A percentile compares a stretch with the other conserved stretches of the same genome.
These are phyloP conservation scores for Gambelia wislizenii DNA, from an alignment of 2,797 vertebrate species.

Conservation along the genomic window DNA sequence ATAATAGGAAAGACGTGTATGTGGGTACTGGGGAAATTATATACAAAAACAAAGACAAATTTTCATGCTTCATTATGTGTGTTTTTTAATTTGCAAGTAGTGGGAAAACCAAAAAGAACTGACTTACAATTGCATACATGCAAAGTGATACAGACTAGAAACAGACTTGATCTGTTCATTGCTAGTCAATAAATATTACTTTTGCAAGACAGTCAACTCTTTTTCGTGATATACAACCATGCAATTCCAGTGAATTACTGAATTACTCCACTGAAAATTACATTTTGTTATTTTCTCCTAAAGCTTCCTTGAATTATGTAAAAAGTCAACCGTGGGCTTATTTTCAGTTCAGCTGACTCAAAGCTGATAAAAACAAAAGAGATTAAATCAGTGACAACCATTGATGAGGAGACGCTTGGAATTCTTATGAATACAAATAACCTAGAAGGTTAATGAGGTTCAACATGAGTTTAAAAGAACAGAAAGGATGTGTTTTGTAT, in stretches of 20 bases:
- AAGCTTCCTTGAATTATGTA: conserved; percentile 64
- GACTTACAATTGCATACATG: not conserved
- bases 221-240: conserved; percentile 50
- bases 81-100: not conserved
- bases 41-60: not conserved
- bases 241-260: conserved; percentile 50
- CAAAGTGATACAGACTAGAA: not conserved
- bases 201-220: conserved; percentile 17
- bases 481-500: conserved; percentile 50
- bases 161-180: not conserved
- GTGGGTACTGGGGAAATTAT: no score
- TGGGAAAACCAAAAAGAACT: not conserved
- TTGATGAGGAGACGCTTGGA: conserved; percentile 58
- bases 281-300: conserved; percentile 46
- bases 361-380: conserved; percentile 56
- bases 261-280: conserved; percentile 60
- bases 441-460: conserved; percentile 74
- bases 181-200: not conserved
- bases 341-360: conserved; percentile 50
- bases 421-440: conserved; percentile 71
- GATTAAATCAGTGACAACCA: conserved; percentile 65
- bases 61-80: not conserved
- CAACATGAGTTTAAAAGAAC: conserved; percentile 59
- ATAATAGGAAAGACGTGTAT: not conserved
- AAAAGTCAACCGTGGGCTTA: conserved; percentile 64